Base-by-base conservation (phyloP, 2,113 vertebrate species). In the Tylochromis polylepis region DNA sequence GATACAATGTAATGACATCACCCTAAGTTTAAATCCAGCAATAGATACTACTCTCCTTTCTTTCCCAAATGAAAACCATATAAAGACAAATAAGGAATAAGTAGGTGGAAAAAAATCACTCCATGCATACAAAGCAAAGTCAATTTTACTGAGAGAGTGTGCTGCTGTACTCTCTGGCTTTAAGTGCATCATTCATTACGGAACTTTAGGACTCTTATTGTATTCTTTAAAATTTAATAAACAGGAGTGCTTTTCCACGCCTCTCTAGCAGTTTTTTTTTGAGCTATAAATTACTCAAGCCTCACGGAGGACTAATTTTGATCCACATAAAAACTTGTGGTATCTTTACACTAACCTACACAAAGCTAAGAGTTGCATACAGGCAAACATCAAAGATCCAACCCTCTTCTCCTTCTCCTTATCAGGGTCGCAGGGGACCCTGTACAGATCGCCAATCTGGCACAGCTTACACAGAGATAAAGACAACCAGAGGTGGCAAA, bases 151-250 rank as follows among this genome's bases (percentile, higher is more conserved):
- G 72, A 85, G 70, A 49, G 10, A 59, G 31, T 49, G 83, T 8
- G 3, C 46, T 88, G 60, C 34, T 75, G 22, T 58, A 82, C 29
- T 87, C 22, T 70, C 15, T 34, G 11, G 29, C 36, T 85, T 36
- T 43, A 24, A 88, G 36, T 75, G 83, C 86, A 77, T 85, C 82
- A 8, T 24, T 93, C 56, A 79, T 86, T 22, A 22, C 46, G 10
- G 12, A 82, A 56, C 79, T 55, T 78, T 14, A 72, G 79, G 58
- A 57, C 85, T 82, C n/a, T 79, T 59, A 75, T 53, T 79, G 60
- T 82, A 41, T 90, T 87, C 27, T 31, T 93, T 88, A 89, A 93
- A 85, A 58, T 90, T 83, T 82, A 72, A 92, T 85, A 56, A 91
- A 86, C 86, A 88, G 58, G 46, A 81, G 60, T 29, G 29, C 20